Conservation (phyloP, 1,140 invertebrate species). For the Dreissena polymorpha region DNA sequence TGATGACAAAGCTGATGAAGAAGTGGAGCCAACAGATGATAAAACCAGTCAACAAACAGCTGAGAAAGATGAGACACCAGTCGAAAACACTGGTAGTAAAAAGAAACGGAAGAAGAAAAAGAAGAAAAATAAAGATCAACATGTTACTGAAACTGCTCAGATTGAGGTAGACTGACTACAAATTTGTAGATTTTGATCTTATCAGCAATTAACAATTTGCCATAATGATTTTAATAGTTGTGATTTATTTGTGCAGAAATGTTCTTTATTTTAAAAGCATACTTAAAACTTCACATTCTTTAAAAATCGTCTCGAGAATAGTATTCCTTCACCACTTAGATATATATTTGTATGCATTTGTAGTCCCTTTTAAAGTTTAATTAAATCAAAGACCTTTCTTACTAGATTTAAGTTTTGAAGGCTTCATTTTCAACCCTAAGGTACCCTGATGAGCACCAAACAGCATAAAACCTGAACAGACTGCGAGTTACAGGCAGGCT, state of each 20-base stretch:
- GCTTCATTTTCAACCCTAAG: too few species aligned
- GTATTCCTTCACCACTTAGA: neutral
- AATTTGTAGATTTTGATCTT: too few species aligned
- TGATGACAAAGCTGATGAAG: conserved; percentile 82
- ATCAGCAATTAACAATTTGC: too few species aligned
- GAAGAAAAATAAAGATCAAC: conserved; percentile 81
- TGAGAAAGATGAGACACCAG: conserved; percentile 81
- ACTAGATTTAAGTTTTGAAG: too few species aligned
- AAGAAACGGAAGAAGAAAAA: conserved; percentile 73
- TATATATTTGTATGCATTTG: too few species aligned
- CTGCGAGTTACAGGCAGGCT: too few species aligned
- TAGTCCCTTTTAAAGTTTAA: too few species aligned
- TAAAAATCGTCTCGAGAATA: neutral
- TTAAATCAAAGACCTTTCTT: too few species aligned
- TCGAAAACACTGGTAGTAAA: conserved; percentile 59
- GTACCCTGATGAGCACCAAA: too few species aligned
- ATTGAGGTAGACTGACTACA: neutral
- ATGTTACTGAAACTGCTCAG: conserved; percentile 82
- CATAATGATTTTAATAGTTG: neutral
- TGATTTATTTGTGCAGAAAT: neutral
- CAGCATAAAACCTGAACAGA: too few species aligned
- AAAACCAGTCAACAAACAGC: conserved; percentile 77
- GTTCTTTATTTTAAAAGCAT: neutral
- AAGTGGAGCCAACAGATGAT: conserved; percentile 71
- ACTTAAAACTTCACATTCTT: neutral